Conservation (phyloP, 2,113 vertebrate genomes). For the Sarotherodon lohbergeri region DNA sequence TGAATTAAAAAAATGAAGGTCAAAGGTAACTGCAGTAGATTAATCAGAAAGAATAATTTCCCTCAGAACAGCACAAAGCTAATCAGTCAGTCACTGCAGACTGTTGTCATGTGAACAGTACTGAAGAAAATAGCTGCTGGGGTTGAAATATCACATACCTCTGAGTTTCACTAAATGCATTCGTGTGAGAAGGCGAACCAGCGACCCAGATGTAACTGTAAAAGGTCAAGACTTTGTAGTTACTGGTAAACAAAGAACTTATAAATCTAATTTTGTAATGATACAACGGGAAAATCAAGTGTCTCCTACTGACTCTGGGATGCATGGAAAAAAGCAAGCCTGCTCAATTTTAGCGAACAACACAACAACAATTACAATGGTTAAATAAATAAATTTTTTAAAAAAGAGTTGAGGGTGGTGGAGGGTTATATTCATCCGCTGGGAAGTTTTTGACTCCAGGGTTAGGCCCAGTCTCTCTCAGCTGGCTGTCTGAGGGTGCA, state of each 20-base stretch:
- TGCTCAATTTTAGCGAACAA: not conserved
- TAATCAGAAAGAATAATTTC: not conserved
- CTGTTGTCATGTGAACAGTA: not conserved
- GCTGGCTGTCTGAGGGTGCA: not conserved
- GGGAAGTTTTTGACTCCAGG: not conserved
- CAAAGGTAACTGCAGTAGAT: not conserved
- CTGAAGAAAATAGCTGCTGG: not conserved
- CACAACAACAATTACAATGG: not conserved
- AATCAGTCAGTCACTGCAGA: not conserved
- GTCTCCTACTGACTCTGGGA: not conserved
- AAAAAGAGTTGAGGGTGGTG: not conserved
- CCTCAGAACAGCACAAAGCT: not conserved
- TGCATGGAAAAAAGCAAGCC: not conserved
- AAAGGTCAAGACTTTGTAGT: not conserved
- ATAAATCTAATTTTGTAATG: not conserved
- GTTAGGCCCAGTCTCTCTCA: not conserved
- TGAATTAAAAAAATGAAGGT: not conserved
- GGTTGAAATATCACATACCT: not conserved
- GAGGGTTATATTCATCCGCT: not conserved
- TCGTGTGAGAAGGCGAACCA: not conserved
- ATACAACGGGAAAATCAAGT: not conserved
- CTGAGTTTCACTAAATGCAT: not conserved
- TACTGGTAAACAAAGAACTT: not conserved
- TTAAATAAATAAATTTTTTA: not conserved
- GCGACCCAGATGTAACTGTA: not conserved